Conservation (phyloP, 2,888 invertebrate genomes). For the Acanthosepion esculentum region DNA sequence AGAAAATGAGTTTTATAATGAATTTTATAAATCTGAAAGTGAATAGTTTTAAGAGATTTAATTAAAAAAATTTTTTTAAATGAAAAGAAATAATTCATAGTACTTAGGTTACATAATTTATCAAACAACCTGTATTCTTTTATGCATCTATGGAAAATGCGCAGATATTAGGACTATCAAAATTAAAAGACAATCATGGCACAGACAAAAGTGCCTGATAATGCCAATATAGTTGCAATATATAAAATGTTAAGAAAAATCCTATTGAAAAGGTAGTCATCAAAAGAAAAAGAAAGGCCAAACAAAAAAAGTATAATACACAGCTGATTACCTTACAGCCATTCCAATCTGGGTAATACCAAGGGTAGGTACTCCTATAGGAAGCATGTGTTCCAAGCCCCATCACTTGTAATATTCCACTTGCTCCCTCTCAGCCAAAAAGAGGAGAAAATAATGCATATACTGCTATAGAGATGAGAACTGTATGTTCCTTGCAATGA, state of each 20-base stretch:
- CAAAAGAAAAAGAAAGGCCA: neutral
- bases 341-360: slow-evolving; percentile 17
- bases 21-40: neutral
- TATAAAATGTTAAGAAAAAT: neutral
- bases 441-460: neutral
- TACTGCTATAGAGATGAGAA: neutral
- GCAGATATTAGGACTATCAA: neutral
- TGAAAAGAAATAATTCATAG: neutral
- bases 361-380: slow-evolving; percentile 41
- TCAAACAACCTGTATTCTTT: neutral
- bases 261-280: neutral
- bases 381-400: slow-evolving; percentile 37
- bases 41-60: neutral
- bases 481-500: neutral
- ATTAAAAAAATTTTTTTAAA: neutral
- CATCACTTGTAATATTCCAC: neutral
- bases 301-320: neutral
- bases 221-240: neutral
- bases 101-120: neutral
- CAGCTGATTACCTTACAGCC: slow-evolving; percentile 42
- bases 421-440: neutral
- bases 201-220: neutral
- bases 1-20: neutral
- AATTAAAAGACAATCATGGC: neutral
- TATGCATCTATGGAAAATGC: neutral